phyloP scores from a whole-genome alignment of 2,888 invertebrate genomes.

The Volucella zonaria region DNA sequence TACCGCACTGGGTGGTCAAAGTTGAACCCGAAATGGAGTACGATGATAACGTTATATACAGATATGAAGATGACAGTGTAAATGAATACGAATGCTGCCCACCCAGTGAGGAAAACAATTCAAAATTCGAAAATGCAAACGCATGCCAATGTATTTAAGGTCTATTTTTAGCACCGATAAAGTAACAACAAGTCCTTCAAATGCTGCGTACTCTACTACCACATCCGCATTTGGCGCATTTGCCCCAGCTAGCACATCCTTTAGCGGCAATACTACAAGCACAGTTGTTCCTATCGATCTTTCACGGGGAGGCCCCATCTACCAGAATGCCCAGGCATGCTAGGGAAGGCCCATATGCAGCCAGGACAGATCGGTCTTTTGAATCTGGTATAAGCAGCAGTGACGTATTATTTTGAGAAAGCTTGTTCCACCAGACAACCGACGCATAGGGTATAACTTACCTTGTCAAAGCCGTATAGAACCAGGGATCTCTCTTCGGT shows the following conservation, averaged over 20 bases:
- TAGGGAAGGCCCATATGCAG: no score
- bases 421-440: no score
- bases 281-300: slow-evolving; percentile 71
- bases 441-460: no score
- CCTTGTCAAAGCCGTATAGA: no score
- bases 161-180: slow-evolving; percentile 82
- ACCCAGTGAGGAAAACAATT: no score
- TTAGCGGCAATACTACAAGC: slow-evolving; percentile 77
- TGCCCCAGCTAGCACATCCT: slow-evolving; percentile 85
- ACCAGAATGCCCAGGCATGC: slow-evolving; percentile 75
- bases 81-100: slow-evolving; percentile 90
- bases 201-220: slow-evolving; percentile 83
- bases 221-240: slow-evolving; percentile 85
- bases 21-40: slow-evolving; percentile 82
- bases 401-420: no score
- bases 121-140: slow-evolving; percentile 85
- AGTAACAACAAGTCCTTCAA: slow-evolving; percentile 81
- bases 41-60: no score
- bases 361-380: no score
- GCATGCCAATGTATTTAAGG: slow-evolving; percentile 83
- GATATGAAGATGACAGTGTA: slow-evolving; percentile 86
- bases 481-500: no score
- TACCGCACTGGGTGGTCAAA: slow-evolving; percentile 80
- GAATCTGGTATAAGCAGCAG: no score
- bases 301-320: slow-evolving; percentile 47